A percentile compares a stretch with the other conserved stretches of the same genome.
Evolutionary conservation across 2,888 invertebrate genomes (phyloP).

Genomic region (Parapristionchus giblindavisi): DNA sequence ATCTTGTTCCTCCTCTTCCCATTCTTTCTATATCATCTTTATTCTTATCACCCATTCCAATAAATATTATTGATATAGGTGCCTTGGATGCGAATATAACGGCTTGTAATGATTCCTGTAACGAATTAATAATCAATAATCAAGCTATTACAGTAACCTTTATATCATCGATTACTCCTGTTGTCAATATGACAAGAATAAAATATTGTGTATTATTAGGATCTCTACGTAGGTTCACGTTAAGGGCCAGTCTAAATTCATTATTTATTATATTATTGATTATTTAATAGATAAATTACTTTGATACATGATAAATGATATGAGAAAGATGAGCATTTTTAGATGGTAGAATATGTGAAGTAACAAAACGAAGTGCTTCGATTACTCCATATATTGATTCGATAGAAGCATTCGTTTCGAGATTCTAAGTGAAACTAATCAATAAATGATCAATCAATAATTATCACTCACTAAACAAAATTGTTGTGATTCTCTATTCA

Average conservation of each 20-base stretch:
- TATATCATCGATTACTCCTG: constrained; percentile 54
- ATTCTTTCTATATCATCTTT: constrained; percentile 50
- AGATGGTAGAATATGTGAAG: not conserved
- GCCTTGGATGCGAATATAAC: constrained; percentile 57
- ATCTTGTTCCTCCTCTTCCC: constrained; percentile 55
- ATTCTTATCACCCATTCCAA: constrained; percentile 52
- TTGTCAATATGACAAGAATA: constrained; percentile 51
- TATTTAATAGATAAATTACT: constrained; percentile 26
- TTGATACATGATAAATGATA: constrained; percentile 31
- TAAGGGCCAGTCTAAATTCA: constrained; percentile 15
- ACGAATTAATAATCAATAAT: not conserved
- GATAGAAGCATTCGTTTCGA: constrained; percentile 11
- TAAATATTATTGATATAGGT: constrained; percentile 55
- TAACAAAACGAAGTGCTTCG: not conserved
- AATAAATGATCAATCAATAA: not conserved
- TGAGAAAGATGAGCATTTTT: constrained; percentile 20
- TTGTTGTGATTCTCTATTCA: constrained; percentile 17
- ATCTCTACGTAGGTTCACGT: not conserved
- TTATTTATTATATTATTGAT: not conserved
- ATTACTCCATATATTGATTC: constrained; percentile 1
- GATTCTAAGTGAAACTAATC: not conserved
- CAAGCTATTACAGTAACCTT: constrained; percentile 44
- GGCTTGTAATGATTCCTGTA: constrained; percentile 42
- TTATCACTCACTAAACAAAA: constrained; percentile 15
- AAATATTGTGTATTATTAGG: constrained; percentile 42